Evolutionary conservation across 2,888 invertebrate species (phyloP), one percentile per base, ranked within the genome.

Genomic region (Psylliodes chrysocephalus): DNA sequence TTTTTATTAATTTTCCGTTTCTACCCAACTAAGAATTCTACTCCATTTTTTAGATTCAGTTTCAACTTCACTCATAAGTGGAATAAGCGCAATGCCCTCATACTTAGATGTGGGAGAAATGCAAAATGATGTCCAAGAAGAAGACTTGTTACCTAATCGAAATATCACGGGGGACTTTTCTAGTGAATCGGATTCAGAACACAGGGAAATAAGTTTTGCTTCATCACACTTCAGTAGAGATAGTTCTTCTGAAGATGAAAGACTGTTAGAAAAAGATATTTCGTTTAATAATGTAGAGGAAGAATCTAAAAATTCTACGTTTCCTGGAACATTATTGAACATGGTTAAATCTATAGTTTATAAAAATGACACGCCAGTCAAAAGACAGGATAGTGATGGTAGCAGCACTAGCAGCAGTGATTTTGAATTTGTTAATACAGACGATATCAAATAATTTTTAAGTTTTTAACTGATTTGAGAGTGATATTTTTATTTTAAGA

Each of bases 221-320:
- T 78, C 81, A 18, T 74, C 77, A 2, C 83, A 83, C 71, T 83
- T 83, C 69, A 82, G 81, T 63, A 78, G 77, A 14, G 81, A 82
- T 47, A 81, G 78, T 65, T 81, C 82, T 14, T 80, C 81, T 4
- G 82, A 82, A 1, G 82, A 82, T 28, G 81, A 81, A 59, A 75
- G 76, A 18, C 71, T 72, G 44, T 79, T 78, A 56, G 68, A 72
- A 12, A 76, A 77, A 62, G 81, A 79, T 22, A 71, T 81, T 59
- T 69, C 67, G n/a, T 81, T 81, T 66, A 64, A 78, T 4, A 78
- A 57, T 33, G 66, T 66, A 33, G 56, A 63, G 5, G 64, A 67
- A 1, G 54, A 61, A 19, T 49, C 67, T n/a, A 42, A 63, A 10
- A 52, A 35, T 28, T 40, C 63, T 30, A 12, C 52, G 8, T 12